phyloP scores from a whole-genome alignment of 2,113 vertebrate genomes.

The Climacteris rufus region DNA sequence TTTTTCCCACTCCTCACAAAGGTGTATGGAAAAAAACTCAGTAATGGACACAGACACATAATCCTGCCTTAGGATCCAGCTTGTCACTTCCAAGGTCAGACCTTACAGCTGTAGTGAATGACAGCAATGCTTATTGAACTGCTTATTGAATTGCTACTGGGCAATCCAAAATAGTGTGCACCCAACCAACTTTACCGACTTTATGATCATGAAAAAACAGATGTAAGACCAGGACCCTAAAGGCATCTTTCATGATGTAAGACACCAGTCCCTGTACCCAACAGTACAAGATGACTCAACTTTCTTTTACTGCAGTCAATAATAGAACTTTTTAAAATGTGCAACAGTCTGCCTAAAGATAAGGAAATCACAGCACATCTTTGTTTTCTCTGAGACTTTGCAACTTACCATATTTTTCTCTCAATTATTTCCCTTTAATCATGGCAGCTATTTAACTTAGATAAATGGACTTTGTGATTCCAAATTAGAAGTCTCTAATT shows the following conservation, averaged over 20 bases:
- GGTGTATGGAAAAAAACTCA: neutral
- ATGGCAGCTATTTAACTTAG: neutral
- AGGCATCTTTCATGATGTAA: neutral
- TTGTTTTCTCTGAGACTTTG: neutral
- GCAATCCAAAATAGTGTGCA: neutral
- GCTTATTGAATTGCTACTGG: rapidly evolving
- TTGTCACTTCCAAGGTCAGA: neutral
- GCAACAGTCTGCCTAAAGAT: neutral
- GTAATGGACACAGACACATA: rapidly evolving
- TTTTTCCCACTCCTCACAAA: neutral
- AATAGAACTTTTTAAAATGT: neutral
- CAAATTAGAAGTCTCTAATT: neutral
- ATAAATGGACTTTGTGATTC: neutral
- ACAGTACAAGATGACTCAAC: neutral
- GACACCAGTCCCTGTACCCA: neutral
- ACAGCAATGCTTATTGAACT: neutral
- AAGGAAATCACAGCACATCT: neutral
- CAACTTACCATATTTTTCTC: neutral
- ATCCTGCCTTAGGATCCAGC: neutral
- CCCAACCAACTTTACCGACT: neutral
- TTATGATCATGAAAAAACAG: neutral
- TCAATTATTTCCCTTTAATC: neutral
- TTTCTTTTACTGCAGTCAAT: neutral
- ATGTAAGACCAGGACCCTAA: neutral
- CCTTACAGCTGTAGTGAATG: rapidly evolving